Conservation (phyloP, 2,113 vertebrate species). For the Xenus cinereus region DNA sequence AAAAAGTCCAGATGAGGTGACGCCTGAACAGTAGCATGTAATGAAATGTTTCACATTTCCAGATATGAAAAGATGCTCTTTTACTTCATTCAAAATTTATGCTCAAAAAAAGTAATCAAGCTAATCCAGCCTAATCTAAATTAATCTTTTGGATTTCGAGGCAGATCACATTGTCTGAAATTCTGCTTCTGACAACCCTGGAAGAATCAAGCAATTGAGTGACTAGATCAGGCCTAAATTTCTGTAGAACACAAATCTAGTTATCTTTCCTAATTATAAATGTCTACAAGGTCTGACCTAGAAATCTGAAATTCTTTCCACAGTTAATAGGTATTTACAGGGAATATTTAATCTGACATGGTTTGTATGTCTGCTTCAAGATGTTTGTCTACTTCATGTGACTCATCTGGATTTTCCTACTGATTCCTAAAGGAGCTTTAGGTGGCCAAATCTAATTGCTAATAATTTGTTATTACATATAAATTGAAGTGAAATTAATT, state of each 20-base stretch:
- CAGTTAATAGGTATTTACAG: neutral
- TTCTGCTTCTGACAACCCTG: neutral
- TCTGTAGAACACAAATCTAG: neutral
- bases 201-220: neutral
- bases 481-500: neutral
- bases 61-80: neutral
- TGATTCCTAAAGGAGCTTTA: neutral
- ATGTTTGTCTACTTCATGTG: neutral
- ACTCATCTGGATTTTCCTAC: neutral
- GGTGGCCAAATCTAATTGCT: neutral
- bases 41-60: neutral
- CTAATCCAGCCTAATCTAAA: neutral
- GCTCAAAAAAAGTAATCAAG: neutral
- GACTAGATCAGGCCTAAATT: neutral
- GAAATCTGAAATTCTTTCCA: neutral
- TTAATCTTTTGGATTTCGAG: neutral
- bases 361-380: neutral
- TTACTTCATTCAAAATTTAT: neutral
- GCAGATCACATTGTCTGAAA: neutral
- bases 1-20: neutral
- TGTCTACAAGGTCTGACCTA: neutral
- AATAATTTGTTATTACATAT: neutral
- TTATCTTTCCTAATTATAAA: neutral
- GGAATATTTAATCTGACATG: neutral
- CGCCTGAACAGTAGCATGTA: neutral